phyloP scores from a whole-genome alignment of 2,797 vertebrate species.

The Sorex maritimensis region DNA sequence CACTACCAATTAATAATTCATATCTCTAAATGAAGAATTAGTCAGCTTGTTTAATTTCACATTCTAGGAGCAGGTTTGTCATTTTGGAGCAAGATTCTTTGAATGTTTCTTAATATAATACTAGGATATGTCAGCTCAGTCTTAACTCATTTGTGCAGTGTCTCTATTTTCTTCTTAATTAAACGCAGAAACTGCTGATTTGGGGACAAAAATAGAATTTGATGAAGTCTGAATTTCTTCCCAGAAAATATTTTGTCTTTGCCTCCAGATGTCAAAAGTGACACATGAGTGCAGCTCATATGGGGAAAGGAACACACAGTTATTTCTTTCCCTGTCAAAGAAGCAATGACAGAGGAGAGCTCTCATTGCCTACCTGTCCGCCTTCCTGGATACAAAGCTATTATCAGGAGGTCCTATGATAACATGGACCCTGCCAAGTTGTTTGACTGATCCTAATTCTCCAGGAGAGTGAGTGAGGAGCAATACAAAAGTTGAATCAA shows the following conservation, averaged over 20 bases:
- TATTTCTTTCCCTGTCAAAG: neutral
- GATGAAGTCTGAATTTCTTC: constrained; percentile 79
- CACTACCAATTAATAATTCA: constrained; percentile 75
- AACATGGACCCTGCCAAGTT: neutral
- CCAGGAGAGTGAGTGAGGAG: neutral
- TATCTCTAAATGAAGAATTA: constrained; percentile 74
- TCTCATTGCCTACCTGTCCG: neutral
- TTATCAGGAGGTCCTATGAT: neutral
- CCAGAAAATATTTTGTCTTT: constrained; percentile 79
- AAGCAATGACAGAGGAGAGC: neutral
- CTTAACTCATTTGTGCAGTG: constrained; percentile 72
- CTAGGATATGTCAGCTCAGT: constrained; percentile 69
- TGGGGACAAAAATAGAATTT: constrained; percentile 76
- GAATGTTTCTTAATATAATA: constrained; percentile 82
- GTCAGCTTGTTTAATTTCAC: constrained; percentile 75
- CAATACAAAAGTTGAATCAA: neutral
- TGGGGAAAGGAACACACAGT: neutral
- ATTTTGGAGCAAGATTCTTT: constrained; percentile 68
- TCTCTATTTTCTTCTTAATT: constrained; percentile 82
- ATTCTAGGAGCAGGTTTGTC: constrained; percentile 73
- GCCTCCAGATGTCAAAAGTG: constrained; percentile 78
- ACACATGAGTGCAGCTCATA: neutral
- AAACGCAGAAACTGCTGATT: constrained; percentile 79
- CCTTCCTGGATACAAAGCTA: neutral
- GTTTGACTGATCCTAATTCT: neutral